Evolutionary conservation across 2,797 vertebrate species (phyloP).

Genomic region (Rhinophrynus dorsalis): DNA sequence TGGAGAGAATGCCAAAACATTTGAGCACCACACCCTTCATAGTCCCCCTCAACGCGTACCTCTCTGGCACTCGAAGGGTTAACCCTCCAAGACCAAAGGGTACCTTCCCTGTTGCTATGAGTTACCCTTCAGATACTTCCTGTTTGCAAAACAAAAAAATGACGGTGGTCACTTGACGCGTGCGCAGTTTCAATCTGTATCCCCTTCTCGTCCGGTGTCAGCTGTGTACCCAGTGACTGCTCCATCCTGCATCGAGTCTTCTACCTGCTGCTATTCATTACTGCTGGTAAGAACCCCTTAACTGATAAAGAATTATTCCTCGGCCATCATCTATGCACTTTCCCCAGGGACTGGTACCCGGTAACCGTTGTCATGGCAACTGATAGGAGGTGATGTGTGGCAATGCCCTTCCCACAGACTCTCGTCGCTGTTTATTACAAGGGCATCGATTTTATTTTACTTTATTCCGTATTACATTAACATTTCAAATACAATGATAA

Average conservation of each 20-base stretch:
- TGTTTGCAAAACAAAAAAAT: neutral
- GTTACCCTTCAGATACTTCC: slow-evolving; percentile 3
- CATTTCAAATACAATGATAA: no score
- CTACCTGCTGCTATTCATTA: neutral
- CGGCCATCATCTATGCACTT: no score
- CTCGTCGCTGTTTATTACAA: neutral
- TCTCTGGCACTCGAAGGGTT: no score
- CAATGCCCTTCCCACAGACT: neutral
- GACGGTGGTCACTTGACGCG: neutral
- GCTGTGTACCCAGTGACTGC: no score
- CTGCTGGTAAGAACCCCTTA: neutral
- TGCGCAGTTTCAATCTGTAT: neutral
- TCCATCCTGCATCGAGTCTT: neutral
- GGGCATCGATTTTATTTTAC: no score
- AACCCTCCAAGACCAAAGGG: no score
- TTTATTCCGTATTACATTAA: no score
- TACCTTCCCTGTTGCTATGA: slow-evolving; percentile 16
- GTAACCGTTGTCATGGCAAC: slow-evolving; percentile 35
- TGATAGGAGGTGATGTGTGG: slow-evolving; percentile 9
- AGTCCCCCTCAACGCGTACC: no score
- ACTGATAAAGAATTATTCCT: neutral
- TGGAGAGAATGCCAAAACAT: no score
- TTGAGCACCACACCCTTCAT: no score
- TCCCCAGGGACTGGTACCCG: neutral
- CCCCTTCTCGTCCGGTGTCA: neutral